Evolutionary conservation across 2,888 invertebrate genomes (phyloP), one percentile per base, ranked within the genome.

Genomic region (Ophonus ardosiacus): DNA sequence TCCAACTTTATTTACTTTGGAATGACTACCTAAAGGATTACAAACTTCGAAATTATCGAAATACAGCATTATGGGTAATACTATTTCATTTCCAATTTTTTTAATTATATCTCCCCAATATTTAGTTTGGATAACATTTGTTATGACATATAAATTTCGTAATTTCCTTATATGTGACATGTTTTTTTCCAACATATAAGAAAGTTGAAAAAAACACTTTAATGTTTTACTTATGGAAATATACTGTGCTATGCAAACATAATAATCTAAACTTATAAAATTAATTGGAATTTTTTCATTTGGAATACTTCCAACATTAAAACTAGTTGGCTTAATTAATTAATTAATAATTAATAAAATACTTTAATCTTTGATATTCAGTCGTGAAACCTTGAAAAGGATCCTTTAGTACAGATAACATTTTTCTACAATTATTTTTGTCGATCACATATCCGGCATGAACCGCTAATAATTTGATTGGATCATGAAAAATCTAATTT

Each of bases 1-100:
- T 8, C 87, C 88, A 21, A 88, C 43, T 85, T 88, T 88, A 57
- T 88, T 85, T 21, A 68, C 63, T 2, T 87, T 87, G 13, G 87
- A 78, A 61, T 65, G 24, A 65, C 31, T 65, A 13, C 65, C 65
- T 31, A 65, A 65, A n/a, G 65, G 65, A 21, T 21, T 21, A 3
- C 21, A 21, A 21, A 21, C 21, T 21, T 21, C 21, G 21, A 21
- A 21, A 21, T 21, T 3, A 21, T 21, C 21, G 21, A 21, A 21
- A 21, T 21, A 21, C 21, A 21, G 21, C 21, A 21, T 21, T 21
- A 21, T 21, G 21, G 21, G 21, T 21, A 87, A 56, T 79, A 87
- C 85, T 15, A 86, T 80, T 59, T 85, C 85, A 83, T 85, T 17
- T 76, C 79, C 31, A 63, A 71, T 57, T 17, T 78, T 15, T 63